phyloP scores from a whole-genome alignment of 2,113 vertebrate genomes.

The Tragelaphus imberbis region DNA sequence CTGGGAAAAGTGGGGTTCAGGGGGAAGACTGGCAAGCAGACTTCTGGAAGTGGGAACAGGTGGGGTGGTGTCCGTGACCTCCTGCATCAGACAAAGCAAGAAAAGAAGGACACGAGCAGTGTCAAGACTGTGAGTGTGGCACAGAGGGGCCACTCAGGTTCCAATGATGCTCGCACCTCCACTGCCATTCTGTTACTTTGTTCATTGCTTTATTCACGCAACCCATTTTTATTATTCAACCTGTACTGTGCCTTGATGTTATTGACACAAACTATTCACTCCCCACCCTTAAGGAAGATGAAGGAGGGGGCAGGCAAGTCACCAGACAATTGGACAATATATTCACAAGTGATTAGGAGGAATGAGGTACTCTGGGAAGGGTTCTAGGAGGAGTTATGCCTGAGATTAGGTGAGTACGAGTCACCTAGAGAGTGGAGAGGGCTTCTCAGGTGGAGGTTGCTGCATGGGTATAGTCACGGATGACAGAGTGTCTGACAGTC shows the following conservation, averaged over 20 bases:
- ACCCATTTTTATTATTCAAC: background rate
- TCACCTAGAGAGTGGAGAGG: background rate
- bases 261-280: background rate
- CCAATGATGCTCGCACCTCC: background rate
- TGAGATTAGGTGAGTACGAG: background rate
- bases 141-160: background rate
- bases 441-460: background rate
- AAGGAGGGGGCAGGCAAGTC: background rate
- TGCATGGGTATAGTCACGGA: background rate
- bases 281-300: background rate
- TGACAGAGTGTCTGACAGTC: background rate
- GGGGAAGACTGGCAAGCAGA: background rate
- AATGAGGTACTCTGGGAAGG: background rate
- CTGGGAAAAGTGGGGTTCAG: background rate
- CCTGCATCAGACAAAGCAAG: background rate
- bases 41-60: background rate
- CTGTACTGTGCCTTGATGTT: background rate
- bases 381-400: background rate
- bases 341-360: background rate
- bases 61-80: background rate
- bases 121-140: background rate
- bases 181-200: background rate
- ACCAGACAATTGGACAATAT: background rate
- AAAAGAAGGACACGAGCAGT: background rate
- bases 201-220: background rate